Percentiles rank a stretch among this genome's conserved stretches.
These are phyloP conservation scores for Poeciliopsis presidionis DNA, from an alignment of 2,797 vertebrate species.

Conservation along the genomic window DNA sequence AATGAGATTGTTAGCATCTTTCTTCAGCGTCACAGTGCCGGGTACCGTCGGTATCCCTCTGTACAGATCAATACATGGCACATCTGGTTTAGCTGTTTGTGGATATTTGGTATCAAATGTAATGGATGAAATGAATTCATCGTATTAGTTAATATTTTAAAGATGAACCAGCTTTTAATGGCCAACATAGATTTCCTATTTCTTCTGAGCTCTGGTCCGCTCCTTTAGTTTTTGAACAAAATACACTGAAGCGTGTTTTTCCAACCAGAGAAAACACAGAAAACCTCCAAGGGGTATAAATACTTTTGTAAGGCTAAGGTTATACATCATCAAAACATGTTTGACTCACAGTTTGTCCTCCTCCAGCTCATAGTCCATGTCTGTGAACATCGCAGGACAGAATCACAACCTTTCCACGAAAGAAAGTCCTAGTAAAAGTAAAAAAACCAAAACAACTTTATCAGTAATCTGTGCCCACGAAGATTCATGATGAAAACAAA, in stretches of 20 bases:
- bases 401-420: conserved; percentile 33
- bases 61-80: neutral
- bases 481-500: neutral
- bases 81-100: neutral
- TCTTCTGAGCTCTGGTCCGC: neutral
- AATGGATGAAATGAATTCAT: neutral
- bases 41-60: conserved; percentile 98
- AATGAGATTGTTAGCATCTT: conserved; percentile 94
- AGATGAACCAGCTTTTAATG: neutral
- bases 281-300: neutral
- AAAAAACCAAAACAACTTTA: neutral
- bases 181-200: neutral
- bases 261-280: neutral
- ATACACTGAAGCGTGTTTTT: neutral
- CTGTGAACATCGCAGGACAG: conserved; percentile 86
- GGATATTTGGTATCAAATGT: neutral
- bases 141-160: neutral
- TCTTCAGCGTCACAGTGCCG: conserved; percentile 92
- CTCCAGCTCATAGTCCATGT: conserved; percentile 96
- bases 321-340: neutral
- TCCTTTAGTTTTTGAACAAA: neutral
- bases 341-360: conserved; percentile 96
- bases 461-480: neutral
- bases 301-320: neutral
- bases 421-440: neutral